A percentile compares a stretch with the other conserved stretches of the same genome.
Evolutionary conservation across 2,797 vertebrate genomes (phyloP).

Genomic region (Pantherophis vulpinus): DNA sequence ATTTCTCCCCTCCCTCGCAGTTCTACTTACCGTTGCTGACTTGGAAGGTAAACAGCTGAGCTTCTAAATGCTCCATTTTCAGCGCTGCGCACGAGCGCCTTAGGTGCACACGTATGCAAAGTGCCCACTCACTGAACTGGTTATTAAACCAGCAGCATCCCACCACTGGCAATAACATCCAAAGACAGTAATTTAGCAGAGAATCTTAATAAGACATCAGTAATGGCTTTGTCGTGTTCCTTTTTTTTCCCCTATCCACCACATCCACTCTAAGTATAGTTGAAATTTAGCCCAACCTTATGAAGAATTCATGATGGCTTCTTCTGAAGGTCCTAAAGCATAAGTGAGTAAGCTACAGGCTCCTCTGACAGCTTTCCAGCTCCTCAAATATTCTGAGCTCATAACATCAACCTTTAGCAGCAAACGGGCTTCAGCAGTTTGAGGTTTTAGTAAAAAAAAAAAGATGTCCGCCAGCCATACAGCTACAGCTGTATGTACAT

Average conservation of each 20-base stretch:
- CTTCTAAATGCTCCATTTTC: no score
- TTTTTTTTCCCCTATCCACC: rapidly evolving
- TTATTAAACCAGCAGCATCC: no score
- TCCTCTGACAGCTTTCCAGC: neutral
- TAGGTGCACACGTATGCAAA: no score
- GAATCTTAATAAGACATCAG: neutral
- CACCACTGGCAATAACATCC: no score
- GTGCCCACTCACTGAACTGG: no score
- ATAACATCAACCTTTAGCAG: neutral
- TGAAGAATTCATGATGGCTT: neutral
- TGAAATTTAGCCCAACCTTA: neutral
- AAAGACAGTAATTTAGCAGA: neutral
- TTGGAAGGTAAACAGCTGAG: no score
- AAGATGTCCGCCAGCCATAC: no score
- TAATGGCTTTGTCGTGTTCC: neutral
- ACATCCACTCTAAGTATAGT: neutral
- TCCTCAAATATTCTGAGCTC: neutral
- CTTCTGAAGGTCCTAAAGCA: neutral
- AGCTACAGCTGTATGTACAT: neutral
- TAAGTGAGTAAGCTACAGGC: neutral
- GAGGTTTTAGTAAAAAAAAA: neutral
- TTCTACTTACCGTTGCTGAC: no score
- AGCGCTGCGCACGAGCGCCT: no score
- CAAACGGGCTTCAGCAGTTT: neutral
- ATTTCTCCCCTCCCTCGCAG: rapidly evolving